Percentiles rank a stretch among this genome's conserved stretches.
Evolutionary conservation across 92 coral and sea anemone genomes (phyloP).

Genomic region (Anthopleura xanthogrammica): DNA sequence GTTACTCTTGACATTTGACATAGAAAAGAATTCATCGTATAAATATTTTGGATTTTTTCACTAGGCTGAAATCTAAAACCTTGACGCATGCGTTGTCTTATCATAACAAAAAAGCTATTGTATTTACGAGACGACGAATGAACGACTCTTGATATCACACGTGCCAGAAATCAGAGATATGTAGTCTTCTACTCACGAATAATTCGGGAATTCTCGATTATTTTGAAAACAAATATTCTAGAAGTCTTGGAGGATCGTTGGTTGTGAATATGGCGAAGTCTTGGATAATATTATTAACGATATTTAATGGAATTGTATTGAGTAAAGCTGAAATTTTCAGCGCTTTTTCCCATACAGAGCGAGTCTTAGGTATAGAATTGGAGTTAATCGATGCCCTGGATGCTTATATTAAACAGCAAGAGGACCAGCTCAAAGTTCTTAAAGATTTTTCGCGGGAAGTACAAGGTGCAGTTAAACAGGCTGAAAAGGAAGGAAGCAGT

Average conservation of each 20-base stretch:
- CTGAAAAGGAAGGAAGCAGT: constrained; percentile 34
- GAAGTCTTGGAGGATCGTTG: not conserved
- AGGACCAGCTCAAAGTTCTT: constrained; percentile 49
- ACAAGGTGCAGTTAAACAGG: constrained; percentile 50
- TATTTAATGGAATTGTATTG: not conserved
- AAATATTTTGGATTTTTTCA: not conserved
- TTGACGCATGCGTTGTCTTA: constrained; percentile 19
- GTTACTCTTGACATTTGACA: not conserved
- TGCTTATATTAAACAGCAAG: constrained; percentile 69
- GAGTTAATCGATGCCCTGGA: constrained; percentile 76
- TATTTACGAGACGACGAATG: constrained; percentile 20
- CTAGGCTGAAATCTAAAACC: constrained; percentile 2
- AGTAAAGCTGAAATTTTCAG: constrained; percentile 65
- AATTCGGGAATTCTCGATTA: not conserved
- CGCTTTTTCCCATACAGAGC: constrained; percentile 81
- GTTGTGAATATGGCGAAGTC: not conserved
- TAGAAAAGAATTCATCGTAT: not conserved
- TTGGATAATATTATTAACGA: not conserved
- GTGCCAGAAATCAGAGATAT: not conserved
- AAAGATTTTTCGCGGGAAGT: constrained; percentile 60
- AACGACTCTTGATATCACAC: not conserved
- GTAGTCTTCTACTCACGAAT: not conserved
- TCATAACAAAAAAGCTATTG: not conserved
- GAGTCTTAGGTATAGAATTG: constrained; percentile 69
- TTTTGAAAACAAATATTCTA: not conserved